These are phyloP conservation scores for Xestia c-nigrum DNA, from an alignment of 2,888 invertebrate genomes.

Conservation along the genomic window DNA sequence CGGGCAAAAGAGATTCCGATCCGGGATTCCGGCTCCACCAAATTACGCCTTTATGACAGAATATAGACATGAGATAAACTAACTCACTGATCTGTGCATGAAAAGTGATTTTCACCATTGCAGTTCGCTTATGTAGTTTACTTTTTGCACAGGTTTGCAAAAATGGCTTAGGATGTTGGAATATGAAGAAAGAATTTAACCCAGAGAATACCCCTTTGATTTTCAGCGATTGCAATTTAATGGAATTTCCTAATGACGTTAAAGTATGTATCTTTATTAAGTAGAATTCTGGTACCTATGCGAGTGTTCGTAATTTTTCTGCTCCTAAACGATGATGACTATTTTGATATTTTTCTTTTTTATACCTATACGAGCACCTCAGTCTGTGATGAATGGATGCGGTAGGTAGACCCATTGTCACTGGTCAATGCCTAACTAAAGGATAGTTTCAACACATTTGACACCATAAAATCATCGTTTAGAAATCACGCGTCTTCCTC, in stretches of 20 bases:
- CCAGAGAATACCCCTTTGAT: conserved; percentile 91
- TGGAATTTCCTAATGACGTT: conserved; percentile 94
- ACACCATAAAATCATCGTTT: not conserved
- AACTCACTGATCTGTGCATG: not conserved
- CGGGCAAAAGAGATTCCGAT: not conserved
- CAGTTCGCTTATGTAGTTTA: not conserved
- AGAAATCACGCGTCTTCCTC: not conserved
- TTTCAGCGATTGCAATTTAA: conserved; percentile 92
- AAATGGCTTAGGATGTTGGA: conserved; percentile 95
- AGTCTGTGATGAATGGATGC: too few relatives aligned
- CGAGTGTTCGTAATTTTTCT: not conserved
- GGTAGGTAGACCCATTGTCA: not conserved
- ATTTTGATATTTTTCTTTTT: not conserved
- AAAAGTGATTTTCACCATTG: not conserved
- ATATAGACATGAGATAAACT: not conserved
- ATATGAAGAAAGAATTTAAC: conserved; percentile 90
- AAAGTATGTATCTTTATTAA: conserved; percentile 82
- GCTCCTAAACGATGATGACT: not conserved
- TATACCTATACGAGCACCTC: too few relatives aligned
- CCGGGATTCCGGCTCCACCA: not conserved
- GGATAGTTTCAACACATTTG: not conserved
- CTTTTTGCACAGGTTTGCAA: conserved; percentile 89
- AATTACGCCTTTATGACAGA: not conserved
- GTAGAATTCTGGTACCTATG: not conserved
- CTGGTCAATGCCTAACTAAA: not conserved